phyloP scores from a whole-genome alignment of 2,797 vertebrate genomes.

The Calcarius lapponicus region DNA sequence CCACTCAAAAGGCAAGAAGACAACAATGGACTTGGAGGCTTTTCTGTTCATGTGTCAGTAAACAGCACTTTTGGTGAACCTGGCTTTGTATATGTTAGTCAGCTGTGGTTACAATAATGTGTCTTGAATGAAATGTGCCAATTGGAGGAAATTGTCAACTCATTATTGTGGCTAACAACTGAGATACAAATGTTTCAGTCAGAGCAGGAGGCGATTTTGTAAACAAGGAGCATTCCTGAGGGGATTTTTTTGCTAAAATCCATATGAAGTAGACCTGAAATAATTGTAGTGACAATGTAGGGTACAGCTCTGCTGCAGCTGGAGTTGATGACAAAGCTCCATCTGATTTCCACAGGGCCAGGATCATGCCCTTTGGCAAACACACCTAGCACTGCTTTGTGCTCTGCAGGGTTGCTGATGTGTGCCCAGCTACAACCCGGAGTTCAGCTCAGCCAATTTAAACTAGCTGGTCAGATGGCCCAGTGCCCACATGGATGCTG shows the following conservation, averaged over 20 bases:
- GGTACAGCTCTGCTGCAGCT: conserved; percentile 1
- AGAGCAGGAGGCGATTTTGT: conserved; percentile 34
- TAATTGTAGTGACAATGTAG: conserved; percentile 43
- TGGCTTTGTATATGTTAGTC: conserved; percentile 46
- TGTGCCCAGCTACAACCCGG: not conserved
- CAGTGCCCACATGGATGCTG: accelerated
- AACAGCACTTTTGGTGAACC: conserved; percentile 53
- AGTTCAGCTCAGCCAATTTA: not conserved
- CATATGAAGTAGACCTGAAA: conserved; percentile 51
- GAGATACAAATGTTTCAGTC: conserved; percentile 40
- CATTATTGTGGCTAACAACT: conserved; percentile 68
- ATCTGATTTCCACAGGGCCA: not conserved
- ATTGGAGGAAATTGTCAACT: conserved; percentile 72
- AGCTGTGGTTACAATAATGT: conserved; percentile 68
- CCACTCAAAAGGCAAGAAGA: conserved; percentile 65
- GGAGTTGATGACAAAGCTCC: not conserved
- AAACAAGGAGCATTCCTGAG: conserved; percentile 53
- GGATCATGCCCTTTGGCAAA: not conserved
- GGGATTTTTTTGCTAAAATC: conserved; percentile 39
- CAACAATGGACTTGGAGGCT: conserved; percentile 64
- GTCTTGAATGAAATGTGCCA: conserved; percentile 73
- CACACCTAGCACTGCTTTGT: not conserved
- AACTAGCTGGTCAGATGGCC: not conserved
- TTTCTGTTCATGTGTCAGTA: conserved; percentile 67
- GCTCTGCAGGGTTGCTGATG: not conserved